Evolutionary conservation across 2,113 vertebrate species (phyloP).

Genomic region (Pteropus alecto): DNA sequence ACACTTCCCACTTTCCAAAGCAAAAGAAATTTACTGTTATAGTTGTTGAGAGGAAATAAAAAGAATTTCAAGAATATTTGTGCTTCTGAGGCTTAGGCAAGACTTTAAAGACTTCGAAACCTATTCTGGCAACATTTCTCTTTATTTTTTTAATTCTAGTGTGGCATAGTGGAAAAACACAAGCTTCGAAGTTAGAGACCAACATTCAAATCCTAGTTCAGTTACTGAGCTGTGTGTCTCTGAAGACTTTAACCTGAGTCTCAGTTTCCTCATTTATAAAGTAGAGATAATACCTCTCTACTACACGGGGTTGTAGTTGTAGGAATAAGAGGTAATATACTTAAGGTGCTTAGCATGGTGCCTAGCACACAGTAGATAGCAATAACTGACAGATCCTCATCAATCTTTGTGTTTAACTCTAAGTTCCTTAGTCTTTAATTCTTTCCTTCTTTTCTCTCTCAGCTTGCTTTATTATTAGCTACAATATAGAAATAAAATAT

Average conservation of each 20-base stretch:
- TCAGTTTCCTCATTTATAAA: not conserved
- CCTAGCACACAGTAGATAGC: not conserved
- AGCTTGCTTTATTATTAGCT: not conserved
- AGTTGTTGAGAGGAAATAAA: not conserved
- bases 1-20: not conserved
- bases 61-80: not conserved
- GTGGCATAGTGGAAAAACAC: not conserved
- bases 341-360: not conserved
- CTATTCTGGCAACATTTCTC: not conserved
- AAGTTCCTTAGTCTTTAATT: not conserved
- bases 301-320: not conserved
- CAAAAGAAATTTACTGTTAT: not conserved
- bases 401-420: not conserved
- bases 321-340: not conserved
- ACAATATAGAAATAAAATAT: not conserved
- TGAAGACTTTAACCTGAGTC: not conserved
- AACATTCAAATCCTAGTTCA: constrained; percentile 15
- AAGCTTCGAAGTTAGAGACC: not conserved
- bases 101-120: constrained; percentile 40
- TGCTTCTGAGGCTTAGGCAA: not conserved
- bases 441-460: not conserved
- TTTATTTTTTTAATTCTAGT: not conserved
- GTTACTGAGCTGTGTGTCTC: not conserved
- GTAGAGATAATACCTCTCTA: not conserved
- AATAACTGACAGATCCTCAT: not conserved